Evolutionary conservation across 2,113 vertebrate genomes (phyloP).

Genomic region (Heterocephalus glaber): DNA sequence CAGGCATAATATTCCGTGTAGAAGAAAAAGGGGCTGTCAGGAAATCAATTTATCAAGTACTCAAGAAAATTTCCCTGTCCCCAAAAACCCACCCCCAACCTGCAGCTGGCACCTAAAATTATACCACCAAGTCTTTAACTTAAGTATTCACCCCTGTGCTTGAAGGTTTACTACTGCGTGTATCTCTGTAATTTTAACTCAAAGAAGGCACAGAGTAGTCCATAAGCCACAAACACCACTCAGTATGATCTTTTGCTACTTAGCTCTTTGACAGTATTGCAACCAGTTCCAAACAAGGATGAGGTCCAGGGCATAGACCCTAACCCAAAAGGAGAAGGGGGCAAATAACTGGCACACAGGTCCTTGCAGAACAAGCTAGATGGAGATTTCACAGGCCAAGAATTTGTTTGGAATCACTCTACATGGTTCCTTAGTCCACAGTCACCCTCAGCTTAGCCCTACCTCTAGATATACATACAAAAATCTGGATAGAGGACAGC

Average conservation of each 20-base stretch:
- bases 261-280: neutral
- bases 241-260: neutral
- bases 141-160: slow-evolving; percentile 5
- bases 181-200: slow-evolving; percentile 17
- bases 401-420: slow-evolving; percentile 34
- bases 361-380: neutral
- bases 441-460: slow-evolving; percentile 20
- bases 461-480: slow-evolving; percentile 50
- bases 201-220: neutral
- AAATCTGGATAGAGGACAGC: slow-evolving; percentile 56
- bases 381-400: slow-evolving; percentile 26
- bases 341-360: neutral
- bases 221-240: neutral
- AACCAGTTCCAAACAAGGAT: neutral
- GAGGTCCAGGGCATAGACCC: neutral
- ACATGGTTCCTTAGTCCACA: slow-evolving; percentile 15
- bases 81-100: slow-evolving; percentile 12
- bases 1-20: neutral
- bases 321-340: neutral
- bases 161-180: neutral
- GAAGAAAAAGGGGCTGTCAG: neutral
- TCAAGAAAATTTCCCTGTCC: neutral
- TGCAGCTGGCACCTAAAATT: slow-evolving; percentile 58
- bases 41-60: slow-evolving; percentile 32
- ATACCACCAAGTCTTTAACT: neutral